Base-by-base conservation (phyloP, 2,888 invertebrate genomes). In the Lasioglossum morio region DNA sequence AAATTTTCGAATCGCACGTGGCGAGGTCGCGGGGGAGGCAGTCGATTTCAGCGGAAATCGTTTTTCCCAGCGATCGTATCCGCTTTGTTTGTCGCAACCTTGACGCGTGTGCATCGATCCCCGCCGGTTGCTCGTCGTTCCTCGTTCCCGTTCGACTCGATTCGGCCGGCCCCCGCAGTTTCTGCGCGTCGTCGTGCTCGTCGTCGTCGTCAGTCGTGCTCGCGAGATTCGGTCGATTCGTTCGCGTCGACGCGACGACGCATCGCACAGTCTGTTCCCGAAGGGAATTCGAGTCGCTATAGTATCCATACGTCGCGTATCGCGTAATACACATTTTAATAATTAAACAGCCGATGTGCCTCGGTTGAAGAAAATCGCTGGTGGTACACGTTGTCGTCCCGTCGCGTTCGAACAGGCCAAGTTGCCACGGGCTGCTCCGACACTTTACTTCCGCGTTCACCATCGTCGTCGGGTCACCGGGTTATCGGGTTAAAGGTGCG, bases 231-330 rank as follows among this genome's bases (percentile, higher is more conserved):
- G 30, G 27, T 19, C 48, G 48, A 30, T 30, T 48, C 46, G 72
- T 72, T 46, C 23, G 72, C 72, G 72, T 48, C 43, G 48, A 69
- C 69, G 69, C 69, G 37, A 69, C 69, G 37, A 19, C 30, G 30
- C 66, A 4, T 34, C 66, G 66, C 30, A 27, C 66, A 19, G 34
- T 0, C 19, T 1, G 19, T 19, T 3, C 19, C 1, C 34, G 34
- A 66, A 34, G 34, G 19, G 34, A 30, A 34, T 16, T 16, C 7
- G 23, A 4, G 37, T 69, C 69, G 12, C 1, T 34, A 8, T 37
- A 8, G 37, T 19, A 4, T 19, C 7, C 19, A 23, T 23, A 23
- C 12, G 69, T 69, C 37, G 23, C 19, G 23, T 69, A 19, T 23
- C 23, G 19, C 30, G 72, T 48, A 23, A 8, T 2, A 53, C 23